A percentile compares a stretch with the other conserved stretches of the same genome.
These are phyloP conservation scores for Aeoliscus strigatus DNA, from an alignment of 2,797 vertebrate genomes.

Conservation along the genomic window DNA sequence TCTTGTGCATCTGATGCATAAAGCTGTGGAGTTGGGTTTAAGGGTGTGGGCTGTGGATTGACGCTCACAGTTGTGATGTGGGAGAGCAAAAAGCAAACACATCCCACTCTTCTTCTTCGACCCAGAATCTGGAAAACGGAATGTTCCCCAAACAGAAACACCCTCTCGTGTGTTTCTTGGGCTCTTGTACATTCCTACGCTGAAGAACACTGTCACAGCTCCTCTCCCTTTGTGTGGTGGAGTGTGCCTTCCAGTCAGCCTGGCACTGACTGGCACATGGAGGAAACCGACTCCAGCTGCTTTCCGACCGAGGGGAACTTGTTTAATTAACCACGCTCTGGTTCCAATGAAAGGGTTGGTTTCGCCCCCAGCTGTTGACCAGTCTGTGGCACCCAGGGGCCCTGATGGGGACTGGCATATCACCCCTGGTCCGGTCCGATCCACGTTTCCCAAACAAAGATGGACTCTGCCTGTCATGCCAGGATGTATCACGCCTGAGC, in stretches of 20 bases:
- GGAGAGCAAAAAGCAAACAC: constrained; percentile 53
- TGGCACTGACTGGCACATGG: constrained; percentile 68
- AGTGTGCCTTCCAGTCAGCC: constrained; percentile 69
- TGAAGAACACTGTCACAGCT: constrained; percentile 54
- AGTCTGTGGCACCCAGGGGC: constrained; percentile 55
- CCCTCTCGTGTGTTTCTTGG: constrained; percentile 41
- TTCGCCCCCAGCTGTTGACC: constrained; percentile 71
- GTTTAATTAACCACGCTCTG: constrained; percentile 71
- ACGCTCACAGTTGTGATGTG: constrained; percentile 53
- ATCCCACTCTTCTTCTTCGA: constrained; percentile 63
- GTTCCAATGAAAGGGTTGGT: constrained; percentile 65
- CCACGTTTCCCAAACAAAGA: constrained; percentile 70
- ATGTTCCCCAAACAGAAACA: constrained; percentile 46
- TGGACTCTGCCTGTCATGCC: constrained; percentile 74
- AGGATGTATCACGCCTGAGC: constrained; percentile 75
- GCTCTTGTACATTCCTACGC: constrained; percentile 44
- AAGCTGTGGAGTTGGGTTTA: constrained; percentile 50
- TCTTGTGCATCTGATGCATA: constrained; percentile 38
- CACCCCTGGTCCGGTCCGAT: constrained; percentile 66
- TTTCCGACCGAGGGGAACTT: constrained; percentile 72
- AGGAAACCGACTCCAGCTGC: constrained; percentile 73
- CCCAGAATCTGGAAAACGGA: constrained; percentile 53
- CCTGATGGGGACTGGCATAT: constrained; percentile 50
- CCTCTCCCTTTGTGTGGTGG: constrained; percentile 60
- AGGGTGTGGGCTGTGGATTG: constrained; percentile 66